A percentile compares a stretch with the other conserved stretches of the same genome.
phyloP scores from a whole-genome alignment of 1,140 invertebrate species.

The Orius insidiosus region DNA sequence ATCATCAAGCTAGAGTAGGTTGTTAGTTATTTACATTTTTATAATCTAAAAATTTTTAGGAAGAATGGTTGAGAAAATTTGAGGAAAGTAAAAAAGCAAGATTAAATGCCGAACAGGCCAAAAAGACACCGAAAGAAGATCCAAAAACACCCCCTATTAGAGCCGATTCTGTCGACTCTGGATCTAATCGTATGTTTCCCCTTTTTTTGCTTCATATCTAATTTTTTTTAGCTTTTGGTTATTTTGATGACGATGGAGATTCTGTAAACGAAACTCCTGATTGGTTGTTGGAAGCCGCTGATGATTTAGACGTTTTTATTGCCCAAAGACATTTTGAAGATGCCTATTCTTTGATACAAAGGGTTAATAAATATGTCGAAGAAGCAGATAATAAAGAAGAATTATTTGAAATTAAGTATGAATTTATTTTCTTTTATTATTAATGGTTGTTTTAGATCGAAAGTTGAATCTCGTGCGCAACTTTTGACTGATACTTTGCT shows the following conservation, averaged over 20 bases:
- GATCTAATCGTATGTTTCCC: conserved; percentile 24
- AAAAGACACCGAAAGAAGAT: conserved; percentile 21
- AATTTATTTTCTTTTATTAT: no score
- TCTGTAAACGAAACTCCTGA: conserved; percentile 52
- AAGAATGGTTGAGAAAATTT: conserved; percentile 86
- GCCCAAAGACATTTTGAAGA: conserved; percentile 96
- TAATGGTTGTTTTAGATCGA: conserved; percentile 26
- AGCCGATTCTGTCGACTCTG: conserved; percentile 30
- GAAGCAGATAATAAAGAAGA: no score
- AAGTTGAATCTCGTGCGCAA: conserved; percentile 57
- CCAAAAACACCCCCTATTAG: conserved; percentile 27
- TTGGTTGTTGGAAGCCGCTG: conserved; percentile 81
- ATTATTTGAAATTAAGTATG: no score
- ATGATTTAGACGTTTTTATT: conserved; percentile 93
- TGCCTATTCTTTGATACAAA: conserved; percentile 71
- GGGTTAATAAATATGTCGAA: conserved; percentile 37
- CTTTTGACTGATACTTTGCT: conserved; percentile 69
- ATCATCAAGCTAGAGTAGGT: conserved; percentile 54
- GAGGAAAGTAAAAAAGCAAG: conserved; percentile 79
- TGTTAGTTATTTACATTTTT: no score
- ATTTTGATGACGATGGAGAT: no score
- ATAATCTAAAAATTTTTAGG: no score
- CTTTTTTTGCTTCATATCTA: no score
- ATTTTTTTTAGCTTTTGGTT: no score
- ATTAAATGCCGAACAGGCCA: conserved; percentile 46